Conservation (phyloP, 2,888 invertebrate genomes). For the Sylvicola cinctus region DNA sequence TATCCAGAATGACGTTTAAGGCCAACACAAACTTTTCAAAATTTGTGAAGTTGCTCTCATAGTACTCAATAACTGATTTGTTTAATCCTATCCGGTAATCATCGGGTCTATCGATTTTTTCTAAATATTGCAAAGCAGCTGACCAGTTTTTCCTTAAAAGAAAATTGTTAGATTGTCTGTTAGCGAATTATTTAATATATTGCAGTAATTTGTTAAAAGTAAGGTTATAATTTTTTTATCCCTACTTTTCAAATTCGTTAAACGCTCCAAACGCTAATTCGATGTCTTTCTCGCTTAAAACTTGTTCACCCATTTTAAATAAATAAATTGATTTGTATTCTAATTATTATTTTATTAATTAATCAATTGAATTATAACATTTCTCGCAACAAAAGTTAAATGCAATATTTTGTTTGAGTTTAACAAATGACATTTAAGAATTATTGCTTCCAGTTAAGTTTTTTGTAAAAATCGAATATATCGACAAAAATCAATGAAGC, state of each 20-base stretch:
- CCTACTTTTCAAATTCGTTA: conserved; percentile 4
- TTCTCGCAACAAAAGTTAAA: no score
- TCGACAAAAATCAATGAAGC: no score
- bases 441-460: no score
- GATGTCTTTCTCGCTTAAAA: no score
- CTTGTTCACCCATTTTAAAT: no score
- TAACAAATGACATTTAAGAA: no score
- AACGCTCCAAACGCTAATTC: not conserved
- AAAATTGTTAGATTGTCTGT: not conserved
- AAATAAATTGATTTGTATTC: no score
- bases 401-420: no score
- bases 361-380: no score
- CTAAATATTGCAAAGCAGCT: conserved; percentile 3
- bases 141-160: conserved; percentile 5
- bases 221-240: not conserved
- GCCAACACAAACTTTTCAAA: conserved; percentile 49
- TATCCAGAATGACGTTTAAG: conserved; percentile 16
- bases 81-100: conserved; percentile 45
- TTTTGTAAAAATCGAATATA: no score
- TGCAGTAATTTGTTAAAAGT: not conserved
- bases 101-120: conserved; percentile 3
- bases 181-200: no score
- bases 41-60: conserved; percentile 48
- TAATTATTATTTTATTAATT: no score
- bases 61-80: conserved; percentile 65